Evolutionary conservation across 2,888 invertebrate genomes (phyloP).

Genomic region (Eurois occulta): DNA sequence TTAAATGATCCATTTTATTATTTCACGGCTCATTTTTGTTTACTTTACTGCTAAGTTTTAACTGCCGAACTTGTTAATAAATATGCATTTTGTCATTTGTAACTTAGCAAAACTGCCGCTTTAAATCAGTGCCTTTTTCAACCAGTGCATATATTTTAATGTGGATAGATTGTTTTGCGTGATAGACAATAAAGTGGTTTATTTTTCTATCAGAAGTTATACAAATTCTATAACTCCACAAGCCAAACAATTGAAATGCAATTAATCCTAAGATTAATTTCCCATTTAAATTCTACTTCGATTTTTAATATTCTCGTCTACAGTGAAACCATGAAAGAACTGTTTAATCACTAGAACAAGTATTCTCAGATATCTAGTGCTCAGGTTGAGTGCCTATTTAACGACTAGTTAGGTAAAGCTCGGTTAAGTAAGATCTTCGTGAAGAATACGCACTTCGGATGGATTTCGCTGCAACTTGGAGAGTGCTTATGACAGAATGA

Average conservation of each 20-base stretch:
- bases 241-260: neutral
- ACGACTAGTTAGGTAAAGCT: slow-evolving; percentile 43
- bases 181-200: neutral
- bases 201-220: neutral
- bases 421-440: slow-evolving; percentile 16
- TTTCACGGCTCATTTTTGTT: too few relatives aligned
- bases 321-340: slow-evolving; percentile 15
- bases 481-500: neutral
- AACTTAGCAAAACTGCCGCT: too few relatives aligned
- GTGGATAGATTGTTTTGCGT: neutral
- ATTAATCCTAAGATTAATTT: neutral
- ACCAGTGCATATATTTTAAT: neutral
- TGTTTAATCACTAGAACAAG: slow-evolving; percentile 32
- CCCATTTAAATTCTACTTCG: neutral
- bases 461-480: neutral
- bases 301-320: slow-evolving; percentile 1
- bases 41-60: too few relatives aligned
- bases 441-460: slow-evolving; percentile 12
- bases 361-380: slow-evolving; percentile 27
- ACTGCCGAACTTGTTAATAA: too few relatives aligned
- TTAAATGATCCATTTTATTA: too few relatives aligned
- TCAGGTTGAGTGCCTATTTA: slow-evolving; percentile 49
- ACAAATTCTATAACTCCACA: neutral
- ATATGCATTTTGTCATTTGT: too few relatives aligned
- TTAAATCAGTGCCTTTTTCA: too few relatives aligned